phyloP scores from a whole-genome alignment of 2,113 vertebrate genomes.

The Aythya baeri region DNA sequence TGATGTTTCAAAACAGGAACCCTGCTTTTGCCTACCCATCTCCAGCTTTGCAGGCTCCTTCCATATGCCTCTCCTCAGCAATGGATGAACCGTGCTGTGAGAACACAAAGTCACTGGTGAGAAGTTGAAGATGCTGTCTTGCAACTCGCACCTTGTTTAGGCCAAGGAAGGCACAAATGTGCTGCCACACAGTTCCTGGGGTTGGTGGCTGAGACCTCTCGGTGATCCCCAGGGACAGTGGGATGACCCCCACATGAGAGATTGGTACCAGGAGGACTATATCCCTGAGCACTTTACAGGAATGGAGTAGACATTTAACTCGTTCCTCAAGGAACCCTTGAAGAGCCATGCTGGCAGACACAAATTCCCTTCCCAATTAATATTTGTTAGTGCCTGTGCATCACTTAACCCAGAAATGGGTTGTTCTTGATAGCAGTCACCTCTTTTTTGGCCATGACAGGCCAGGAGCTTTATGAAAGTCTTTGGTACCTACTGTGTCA shows the following conservation, averaged over 20 bases:
- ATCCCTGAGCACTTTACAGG: not conserved
- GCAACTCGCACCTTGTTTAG: fast-evolving
- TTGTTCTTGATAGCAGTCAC: not conserved
- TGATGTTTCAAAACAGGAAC: not conserved
- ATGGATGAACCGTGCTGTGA: fast-evolving
- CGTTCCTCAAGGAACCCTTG: not conserved
- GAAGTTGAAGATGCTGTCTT: not conserved
- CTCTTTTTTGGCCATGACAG: not conserved
- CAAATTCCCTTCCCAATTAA: not conserved
- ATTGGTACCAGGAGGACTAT: not conserved
- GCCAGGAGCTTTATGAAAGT: not conserved
- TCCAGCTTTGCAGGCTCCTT: fast-evolving
- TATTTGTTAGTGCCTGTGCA: not conserved
- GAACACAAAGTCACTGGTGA: fast-evolving
- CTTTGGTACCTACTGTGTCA: not conserved
- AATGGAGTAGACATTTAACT: not conserved
- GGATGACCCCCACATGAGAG: not conserved
- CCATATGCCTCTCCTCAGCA: not conserved
- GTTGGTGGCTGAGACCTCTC: not conserved
- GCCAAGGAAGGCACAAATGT: not conserved
- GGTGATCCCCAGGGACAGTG: not conserved
- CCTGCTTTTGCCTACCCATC: not conserved
- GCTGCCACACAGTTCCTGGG: not conserved
- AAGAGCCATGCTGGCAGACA: not conserved
- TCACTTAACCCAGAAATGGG: not conserved